phyloP scores from a whole-genome alignment of 2,797 vertebrate species.

The Schizothorax lantsangensis region DNA sequence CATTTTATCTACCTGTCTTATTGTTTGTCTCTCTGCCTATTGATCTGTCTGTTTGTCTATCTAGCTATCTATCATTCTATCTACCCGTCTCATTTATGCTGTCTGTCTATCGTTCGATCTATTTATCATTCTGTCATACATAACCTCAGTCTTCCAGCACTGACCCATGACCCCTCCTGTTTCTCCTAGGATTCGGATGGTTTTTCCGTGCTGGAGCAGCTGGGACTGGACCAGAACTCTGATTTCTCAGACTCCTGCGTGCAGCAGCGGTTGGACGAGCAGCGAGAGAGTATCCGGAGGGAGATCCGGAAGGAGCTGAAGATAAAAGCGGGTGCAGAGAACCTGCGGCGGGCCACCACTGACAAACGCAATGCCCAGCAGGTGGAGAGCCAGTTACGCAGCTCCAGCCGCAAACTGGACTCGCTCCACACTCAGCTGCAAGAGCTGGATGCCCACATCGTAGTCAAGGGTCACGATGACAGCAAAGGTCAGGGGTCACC shows the following conservation, averaged over 20 bases:
- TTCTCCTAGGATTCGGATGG: slow-evolving; percentile 69
- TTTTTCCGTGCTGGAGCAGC: slow-evolving; percentile 75
- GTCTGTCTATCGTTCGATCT: not conserved
- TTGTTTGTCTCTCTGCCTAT: not conserved
- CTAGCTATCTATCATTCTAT: not conserved
- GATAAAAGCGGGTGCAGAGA: slow-evolving; percentile 82
- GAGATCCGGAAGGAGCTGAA: slow-evolving; percentile 82
- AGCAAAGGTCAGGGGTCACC: slow-evolving; percentile 67
- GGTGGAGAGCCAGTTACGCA: slow-evolving; percentile 85
- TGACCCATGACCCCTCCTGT: not conserved
- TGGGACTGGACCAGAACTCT: slow-evolving; percentile 73
- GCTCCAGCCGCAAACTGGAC: slow-evolving; percentile 83
- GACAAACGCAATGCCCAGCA: slow-evolving; percentile 80
- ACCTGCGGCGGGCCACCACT: slow-evolving; percentile 77
- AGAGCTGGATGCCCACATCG: slow-evolving; percentile 87
- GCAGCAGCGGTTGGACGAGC: slow-evolving; percentile 78
- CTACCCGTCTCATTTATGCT: not conserved
- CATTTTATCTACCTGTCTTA: not conserved
- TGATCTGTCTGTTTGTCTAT: not conserved
- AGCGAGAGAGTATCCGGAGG: slow-evolving; percentile 76
- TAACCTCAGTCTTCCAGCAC: not conserved
- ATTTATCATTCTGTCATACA: not conserved
- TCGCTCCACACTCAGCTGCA: slow-evolving; percentile 83
- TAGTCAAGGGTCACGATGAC: slow-evolving; percentile 81
- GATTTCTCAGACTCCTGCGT: slow-evolving; percentile 76